Evolutionary conservation across 2,113 vertebrate species (phyloP), one percentile per base, ranked within the genome.

Genomic region (Pelmatolapia mariae): DNA sequence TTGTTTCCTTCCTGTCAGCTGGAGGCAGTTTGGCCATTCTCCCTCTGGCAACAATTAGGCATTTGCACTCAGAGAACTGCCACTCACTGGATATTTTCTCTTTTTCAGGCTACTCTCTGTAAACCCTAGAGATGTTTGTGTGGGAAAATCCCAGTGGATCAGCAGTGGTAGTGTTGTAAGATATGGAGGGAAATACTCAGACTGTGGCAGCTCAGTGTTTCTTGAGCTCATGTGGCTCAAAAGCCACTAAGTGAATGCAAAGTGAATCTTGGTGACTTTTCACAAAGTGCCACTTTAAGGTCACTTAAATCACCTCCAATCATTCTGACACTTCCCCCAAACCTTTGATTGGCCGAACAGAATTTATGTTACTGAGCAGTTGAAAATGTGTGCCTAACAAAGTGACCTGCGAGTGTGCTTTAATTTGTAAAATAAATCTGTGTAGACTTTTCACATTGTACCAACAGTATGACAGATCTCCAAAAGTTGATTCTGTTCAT

Each of bases 161-260:
- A 45, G 5, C 66, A 24, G n/a, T 1, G n/a, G n/a, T 43, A 40
- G 36, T 0, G 0, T 24, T 26, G 1, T 26, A 45, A 24, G 38
- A 22, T 71, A n/a, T n/a, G 33, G 33, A 66, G 61, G 33, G 33
- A 38, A 66, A 66, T 66, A 15, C 36, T 68, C 36, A 71, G 63
- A 43, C n/a, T 43, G 31, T 66, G 31, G 59, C 2, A 63, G 0
- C 59, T 36, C 59, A 36, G 59, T 63, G 31, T 36, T n/a, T n/a
- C 18, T 63, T 63, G 59, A 22, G 63, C 1, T 22, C 36, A 40
- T 43, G 36, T 71, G n/a, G 5, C 36, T 71, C 36, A 71, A 71
- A 24, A 24, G 2, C 1, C 66, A 43, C 12, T 0, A 63, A n/a
- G 59, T n/a, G 31, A 36, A 63, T 63, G 18, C 31, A 36, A 63